A percentile compares a stretch with the other conserved stretches of the same genome.
phyloP scores from a whole-genome alignment of 2,888 invertebrate genomes.

The Lasioglossum leucozonium region DNA sequence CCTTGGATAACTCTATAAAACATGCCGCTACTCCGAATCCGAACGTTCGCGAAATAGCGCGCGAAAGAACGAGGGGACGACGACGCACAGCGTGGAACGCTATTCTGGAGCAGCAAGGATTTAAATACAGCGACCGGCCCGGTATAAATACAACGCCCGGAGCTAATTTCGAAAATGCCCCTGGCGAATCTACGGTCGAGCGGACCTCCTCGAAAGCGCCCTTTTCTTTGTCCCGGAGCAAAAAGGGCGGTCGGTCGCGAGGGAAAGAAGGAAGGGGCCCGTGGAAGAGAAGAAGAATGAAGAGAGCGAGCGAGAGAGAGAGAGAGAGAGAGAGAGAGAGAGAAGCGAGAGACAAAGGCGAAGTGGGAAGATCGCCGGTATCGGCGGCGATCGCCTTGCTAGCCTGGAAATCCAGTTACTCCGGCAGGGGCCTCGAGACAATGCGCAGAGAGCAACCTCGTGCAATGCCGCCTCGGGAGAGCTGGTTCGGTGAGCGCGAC shows the following conservation, averaged over 20 bases:
- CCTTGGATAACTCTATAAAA: neutral
- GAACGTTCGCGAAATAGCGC: neutral
- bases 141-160: neutral
- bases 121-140: neutral
- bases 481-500: slow-evolving; percentile 70
- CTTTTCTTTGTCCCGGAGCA: slow-evolving; percentile 2
- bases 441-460: slow-evolving; percentile 64
- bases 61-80: neutral
- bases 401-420: slow-evolving; percentile 74
- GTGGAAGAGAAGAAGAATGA: slow-evolving; percentile 10
- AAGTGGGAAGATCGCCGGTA: slow-evolving; percentile 59
- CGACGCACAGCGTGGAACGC: neutral
- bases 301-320: neutral
- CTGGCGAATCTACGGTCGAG: neutral
- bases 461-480: slow-evolving; percentile 71
- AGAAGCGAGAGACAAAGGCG: slow-evolving; percentile 38
- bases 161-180: neutral
- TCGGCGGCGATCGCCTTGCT: slow-evolving; percentile 64
- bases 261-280: neutral
- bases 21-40: neutral
- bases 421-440: slow-evolving; percentile 64
- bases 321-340: neutral
- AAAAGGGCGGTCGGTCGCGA: neutral
- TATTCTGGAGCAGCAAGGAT: neutral
- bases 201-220: slow-evolving; percentile 6